Evolutionary conservation across 2,113 vertebrate species (phyloP).

Genomic region (Protobothrops mucrosquamatus): DNA sequence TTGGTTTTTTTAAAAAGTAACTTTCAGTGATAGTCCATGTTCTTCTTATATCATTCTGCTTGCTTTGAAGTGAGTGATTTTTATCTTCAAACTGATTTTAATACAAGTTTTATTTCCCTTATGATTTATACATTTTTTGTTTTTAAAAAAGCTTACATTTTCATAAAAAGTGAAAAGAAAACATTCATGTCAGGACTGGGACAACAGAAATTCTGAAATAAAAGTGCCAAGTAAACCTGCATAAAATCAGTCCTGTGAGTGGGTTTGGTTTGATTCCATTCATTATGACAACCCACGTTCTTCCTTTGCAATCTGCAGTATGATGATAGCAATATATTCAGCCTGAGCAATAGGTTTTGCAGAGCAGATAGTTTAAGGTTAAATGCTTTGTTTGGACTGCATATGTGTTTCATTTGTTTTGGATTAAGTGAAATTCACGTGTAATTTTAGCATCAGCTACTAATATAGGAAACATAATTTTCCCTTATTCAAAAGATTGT

Average conservation of each 20-base stretch:
- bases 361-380: background rate
- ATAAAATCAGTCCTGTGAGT: slow-evolving; percentile 33
- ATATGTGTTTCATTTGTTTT: fast-evolving
- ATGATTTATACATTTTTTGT: slow-evolving; percentile 24
- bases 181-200: slow-evolving; percentile 15
- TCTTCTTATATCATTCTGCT: background rate
- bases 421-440: background rate
- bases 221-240: slow-evolving; percentile 41
- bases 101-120: slow-evolving; percentile 21
- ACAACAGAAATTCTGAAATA: slow-evolving; percentile 44
- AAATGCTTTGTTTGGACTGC: background rate
- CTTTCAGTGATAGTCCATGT: background rate
- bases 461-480: background rate
- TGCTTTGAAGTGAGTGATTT: background rate
- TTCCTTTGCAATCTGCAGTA: slow-evolving; percentile 20
- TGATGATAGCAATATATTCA: slow-evolving; percentile 31
- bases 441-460: fast-evolving
- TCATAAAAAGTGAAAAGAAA: slow-evolving; percentile 37
- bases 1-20: background rate
- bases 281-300: slow-evolving; percentile 31
- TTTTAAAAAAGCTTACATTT: slow-evolving; percentile 33
- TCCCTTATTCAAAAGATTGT: background rate
- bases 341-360: background rate
- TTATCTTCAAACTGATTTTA: background rate
- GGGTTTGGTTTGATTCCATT: slow-evolving; percentile 54